Percentiles rank a stretch among this genome's conserved stretches.
phyloP scores from a whole-genome alignment of 2,113 vertebrate species.

The Catharus minimus region DNA sequence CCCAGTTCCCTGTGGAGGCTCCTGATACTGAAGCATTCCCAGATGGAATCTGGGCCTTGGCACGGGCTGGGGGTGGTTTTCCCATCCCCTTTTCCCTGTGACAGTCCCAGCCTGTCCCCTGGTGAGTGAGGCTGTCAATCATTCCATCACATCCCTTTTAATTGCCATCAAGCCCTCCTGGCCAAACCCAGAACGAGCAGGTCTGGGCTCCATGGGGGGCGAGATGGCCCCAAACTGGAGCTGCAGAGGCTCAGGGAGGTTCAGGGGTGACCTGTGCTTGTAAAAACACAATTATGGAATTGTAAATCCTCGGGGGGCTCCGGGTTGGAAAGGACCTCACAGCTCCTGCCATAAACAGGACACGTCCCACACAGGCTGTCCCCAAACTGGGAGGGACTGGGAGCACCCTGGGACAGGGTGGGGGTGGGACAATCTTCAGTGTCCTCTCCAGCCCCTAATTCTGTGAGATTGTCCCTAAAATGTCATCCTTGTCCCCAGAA shows the following conservation, averaged over 20 bases:
- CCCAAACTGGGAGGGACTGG: background rate
- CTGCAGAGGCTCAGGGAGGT: fast-evolving
- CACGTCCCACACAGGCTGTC: fast-evolving
- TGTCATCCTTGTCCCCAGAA: fast-evolving
- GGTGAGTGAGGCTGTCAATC: no score
- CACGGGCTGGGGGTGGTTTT: no score
- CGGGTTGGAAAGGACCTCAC: no score
- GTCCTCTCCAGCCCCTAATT: background rate
- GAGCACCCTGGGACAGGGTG: background rate
- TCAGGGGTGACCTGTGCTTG: fast-evolving
- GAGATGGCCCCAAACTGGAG: background rate
- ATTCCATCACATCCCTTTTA: no score
- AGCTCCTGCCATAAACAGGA: background rate
- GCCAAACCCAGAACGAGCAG: no score
- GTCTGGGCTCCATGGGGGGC: fast-evolving
- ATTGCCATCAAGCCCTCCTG: no score
- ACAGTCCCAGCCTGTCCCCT: no score
- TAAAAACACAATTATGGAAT: background rate
- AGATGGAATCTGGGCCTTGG: no score
- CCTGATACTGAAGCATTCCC: no score
- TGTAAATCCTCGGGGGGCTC: fast-evolving
- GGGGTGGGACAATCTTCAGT: fast-evolving
- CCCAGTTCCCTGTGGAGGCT: no score
- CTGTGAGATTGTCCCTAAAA: fast-evolving
- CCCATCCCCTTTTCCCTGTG: no score